Evolutionary conservation across 2,888 invertebrate species (phyloP).

Genomic region (Auanema sp.): DNA sequence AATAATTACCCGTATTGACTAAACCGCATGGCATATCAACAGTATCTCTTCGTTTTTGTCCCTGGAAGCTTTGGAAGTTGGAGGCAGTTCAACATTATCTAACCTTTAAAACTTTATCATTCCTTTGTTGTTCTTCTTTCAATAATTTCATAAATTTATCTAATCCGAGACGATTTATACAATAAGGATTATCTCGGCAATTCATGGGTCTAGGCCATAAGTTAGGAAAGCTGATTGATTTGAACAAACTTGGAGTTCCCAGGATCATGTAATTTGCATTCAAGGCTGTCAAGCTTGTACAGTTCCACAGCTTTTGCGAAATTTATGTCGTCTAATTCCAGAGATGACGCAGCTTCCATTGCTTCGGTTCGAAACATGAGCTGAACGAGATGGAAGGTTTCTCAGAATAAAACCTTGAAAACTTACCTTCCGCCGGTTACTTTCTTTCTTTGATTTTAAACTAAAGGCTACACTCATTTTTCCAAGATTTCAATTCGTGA

Average conservation of each 20-base stretch:
- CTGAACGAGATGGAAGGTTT: not conserved
- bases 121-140: constrained; percentile 28
- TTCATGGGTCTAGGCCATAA: constrained; percentile 25
- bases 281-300: constrained; percentile 37
- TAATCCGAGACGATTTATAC: constrained; percentile 54
- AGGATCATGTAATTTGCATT: constrained; percentile 37
- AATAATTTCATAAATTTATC: constrained; percentile 60
- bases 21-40: constrained; percentile 55
- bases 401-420: no score
- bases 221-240: constrained; percentile 36
- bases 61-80: constrained; percentile 7
- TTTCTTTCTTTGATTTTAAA: no score
- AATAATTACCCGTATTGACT: constrained; percentile 56
- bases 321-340: constrained; percentile 9
- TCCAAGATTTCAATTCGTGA: no score
- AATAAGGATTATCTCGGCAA: constrained; percentile 56
- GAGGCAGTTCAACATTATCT: not conserved
- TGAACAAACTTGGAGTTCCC: constrained; percentile 17
- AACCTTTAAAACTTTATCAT: constrained; percentile 29
- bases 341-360: not conserved
- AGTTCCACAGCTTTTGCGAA: constrained; percentile 27
- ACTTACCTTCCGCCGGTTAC: no score
- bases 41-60: constrained; percentile 45
- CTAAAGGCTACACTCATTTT: no score
- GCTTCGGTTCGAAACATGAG: constrained; percentile 2